Percentiles rank a stretch among this genome's conserved stretches.
Evolutionary conservation across 2,797 vertebrate species (phyloP).

Genomic region (Sebastes wilsoni): DNA sequence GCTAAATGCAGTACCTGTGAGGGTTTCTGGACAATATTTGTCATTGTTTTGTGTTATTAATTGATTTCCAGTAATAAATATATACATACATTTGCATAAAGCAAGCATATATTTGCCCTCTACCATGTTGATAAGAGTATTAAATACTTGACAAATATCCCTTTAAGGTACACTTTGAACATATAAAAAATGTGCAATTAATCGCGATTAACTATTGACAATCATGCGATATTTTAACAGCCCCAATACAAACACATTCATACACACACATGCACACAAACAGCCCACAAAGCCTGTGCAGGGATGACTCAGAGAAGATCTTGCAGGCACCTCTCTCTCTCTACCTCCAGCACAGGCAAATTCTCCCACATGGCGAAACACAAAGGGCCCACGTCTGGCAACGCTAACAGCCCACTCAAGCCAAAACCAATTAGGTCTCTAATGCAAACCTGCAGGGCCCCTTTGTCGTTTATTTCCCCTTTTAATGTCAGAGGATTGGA

Average conservation of each 20-base stretch:
- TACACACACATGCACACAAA: not conserved
- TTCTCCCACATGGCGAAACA: constrained; percentile 79
- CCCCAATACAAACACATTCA: not conserved
- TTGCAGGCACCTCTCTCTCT: constrained; percentile 41
- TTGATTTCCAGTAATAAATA: no score
- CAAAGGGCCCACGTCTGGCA: constrained; percentile 76
- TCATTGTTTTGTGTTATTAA: no score
- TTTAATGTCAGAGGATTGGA: constrained; percentile 85
- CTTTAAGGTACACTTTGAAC: no score
- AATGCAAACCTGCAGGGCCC: constrained; percentile 85
- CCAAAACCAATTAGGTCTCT: constrained; percentile 86
- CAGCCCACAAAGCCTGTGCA: constrained; percentile 1
- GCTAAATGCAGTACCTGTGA: no score
- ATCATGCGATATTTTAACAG: no score
- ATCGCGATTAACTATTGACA: no score
- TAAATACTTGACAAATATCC: no score
- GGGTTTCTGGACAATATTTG: no score
- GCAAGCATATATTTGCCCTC: no score
- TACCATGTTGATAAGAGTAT: no score
- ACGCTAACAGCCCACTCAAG: constrained; percentile 68
- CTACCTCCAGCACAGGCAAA: constrained; percentile 67
- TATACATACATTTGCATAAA: no score
- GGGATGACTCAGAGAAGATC: constrained; percentile 56
- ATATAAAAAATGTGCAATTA: no score
- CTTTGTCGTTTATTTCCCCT: constrained; percentile 83